phyloP scores from a whole-genome alignment of 1,140 invertebrate species.

The Frieseomelitta varia region DNA sequence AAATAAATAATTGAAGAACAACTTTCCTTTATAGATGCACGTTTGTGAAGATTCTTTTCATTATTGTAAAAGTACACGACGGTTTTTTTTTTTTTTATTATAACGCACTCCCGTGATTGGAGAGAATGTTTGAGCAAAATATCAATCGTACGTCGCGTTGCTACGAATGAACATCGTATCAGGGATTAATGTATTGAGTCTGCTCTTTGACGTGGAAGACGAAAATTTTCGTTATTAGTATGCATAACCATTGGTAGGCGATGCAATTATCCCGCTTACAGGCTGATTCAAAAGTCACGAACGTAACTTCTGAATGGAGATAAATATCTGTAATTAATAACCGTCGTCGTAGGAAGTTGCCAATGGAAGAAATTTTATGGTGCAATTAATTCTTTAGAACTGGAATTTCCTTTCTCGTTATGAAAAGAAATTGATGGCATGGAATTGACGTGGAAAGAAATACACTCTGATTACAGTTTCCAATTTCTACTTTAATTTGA shows the following conservation, averaged over 20 bases:
- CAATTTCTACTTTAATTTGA: too few relatives aligned
- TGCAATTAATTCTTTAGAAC: neutral
- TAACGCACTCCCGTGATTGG: neutral
- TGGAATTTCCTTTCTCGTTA: neutral
- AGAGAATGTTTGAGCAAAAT: neutral
- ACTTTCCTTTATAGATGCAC: neutral
- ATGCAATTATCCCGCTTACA: conserved; percentile 15
- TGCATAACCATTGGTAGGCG: neutral
- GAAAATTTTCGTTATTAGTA: conserved; percentile 14
- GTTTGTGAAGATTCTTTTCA: neutral
- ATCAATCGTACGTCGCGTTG: neutral
- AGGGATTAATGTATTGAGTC: neutral
- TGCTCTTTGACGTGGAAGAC: neutral
- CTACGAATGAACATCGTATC: too few relatives aligned
- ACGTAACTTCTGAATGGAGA: too few relatives aligned
- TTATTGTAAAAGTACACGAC: neutral
- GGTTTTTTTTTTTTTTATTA: neutral
- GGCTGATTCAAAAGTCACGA: neutral
- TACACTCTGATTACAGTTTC: too few relatives aligned
- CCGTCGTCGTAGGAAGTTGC: too few relatives aligned
- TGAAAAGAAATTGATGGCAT: neutral
- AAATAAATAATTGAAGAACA: neutral
- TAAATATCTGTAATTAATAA: neutral
- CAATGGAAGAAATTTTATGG: neutral
- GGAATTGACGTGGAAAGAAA: neutral